Conservation (phyloP, 2,113 vertebrate species). For the Hipposideros armiger region DNA sequence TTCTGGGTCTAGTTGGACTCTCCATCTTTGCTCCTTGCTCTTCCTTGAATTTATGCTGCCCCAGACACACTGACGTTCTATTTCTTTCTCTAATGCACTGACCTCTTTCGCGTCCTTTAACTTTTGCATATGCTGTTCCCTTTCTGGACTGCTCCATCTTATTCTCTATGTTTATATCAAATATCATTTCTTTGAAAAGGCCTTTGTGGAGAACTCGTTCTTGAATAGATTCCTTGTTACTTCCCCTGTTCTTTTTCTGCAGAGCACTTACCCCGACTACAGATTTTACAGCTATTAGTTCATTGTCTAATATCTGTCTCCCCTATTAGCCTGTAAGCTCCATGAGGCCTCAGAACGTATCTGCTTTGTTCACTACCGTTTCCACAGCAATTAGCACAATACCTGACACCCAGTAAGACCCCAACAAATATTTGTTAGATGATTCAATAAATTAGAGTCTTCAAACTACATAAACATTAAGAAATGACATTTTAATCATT, state of each 20-base stretch:
- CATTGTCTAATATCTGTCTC: background rate
- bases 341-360: background rate
- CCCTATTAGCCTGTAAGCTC: background rate
- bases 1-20: background rate
- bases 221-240: background rate
- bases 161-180: background rate
- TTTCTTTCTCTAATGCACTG: background rate
- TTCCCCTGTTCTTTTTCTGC: background rate
- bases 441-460: background rate
- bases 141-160: background rate
- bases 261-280: background rate
- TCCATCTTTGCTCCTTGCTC: background rate
- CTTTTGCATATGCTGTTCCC: background rate
- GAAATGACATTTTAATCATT: constrained; percentile 7
- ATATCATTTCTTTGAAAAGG: background rate
- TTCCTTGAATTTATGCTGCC: background rate
- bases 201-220: background rate
- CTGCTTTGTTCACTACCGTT: background rate
- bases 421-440: background rate
- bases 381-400: background rate
- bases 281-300: background rate
- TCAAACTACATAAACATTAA: background rate
- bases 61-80: background rate
- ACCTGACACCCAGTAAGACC: background rate
- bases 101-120: background rate